These are phyloP conservation scores for Halcyon smyrnensis DNA, from an alignment of 2,797 vertebrate species.

Conservation along the genomic window DNA sequence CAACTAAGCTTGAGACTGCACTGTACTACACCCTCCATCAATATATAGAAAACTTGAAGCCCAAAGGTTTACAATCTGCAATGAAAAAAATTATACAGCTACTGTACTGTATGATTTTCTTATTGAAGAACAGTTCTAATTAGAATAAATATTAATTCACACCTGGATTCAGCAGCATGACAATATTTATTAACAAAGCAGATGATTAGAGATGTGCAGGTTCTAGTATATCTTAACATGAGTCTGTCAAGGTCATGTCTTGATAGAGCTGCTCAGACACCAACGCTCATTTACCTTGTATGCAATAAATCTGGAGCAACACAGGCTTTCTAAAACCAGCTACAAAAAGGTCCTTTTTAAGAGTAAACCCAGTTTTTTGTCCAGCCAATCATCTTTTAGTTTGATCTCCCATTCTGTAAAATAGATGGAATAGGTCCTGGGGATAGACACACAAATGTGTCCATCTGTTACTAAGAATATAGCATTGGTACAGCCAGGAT, in stretches of 20 bases:
- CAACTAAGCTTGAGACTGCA: not conserved
- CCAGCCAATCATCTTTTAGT: not conserved
- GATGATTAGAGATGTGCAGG: not conserved
- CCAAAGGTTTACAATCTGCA: not conserved
- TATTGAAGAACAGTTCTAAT: not conserved
- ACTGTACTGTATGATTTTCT: not conserved
- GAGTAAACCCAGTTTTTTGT: not conserved
- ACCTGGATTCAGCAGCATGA: not conserved
- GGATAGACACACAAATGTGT: not conserved
- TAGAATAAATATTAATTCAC: not conserved
- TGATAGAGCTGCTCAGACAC: not conserved
- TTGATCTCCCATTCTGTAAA: not conserved
- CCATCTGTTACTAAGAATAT: not conserved
- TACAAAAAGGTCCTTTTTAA: not conserved
- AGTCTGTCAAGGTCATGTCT: not conserved
- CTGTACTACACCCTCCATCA: not conserved
- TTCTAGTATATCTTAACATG: not conserved
- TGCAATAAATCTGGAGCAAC: not conserved
- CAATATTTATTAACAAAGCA: not conserved
- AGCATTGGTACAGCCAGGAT: not conserved
- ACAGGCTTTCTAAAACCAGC: not conserved
- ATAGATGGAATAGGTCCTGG: not conserved
- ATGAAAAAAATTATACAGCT: not conserved
- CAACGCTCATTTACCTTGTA: not conserved
- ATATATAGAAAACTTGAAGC: not conserved